Evolutionary conservation across 2,888 invertebrate genomes (phyloP).

Genomic region (Muscina levida): DNA sequence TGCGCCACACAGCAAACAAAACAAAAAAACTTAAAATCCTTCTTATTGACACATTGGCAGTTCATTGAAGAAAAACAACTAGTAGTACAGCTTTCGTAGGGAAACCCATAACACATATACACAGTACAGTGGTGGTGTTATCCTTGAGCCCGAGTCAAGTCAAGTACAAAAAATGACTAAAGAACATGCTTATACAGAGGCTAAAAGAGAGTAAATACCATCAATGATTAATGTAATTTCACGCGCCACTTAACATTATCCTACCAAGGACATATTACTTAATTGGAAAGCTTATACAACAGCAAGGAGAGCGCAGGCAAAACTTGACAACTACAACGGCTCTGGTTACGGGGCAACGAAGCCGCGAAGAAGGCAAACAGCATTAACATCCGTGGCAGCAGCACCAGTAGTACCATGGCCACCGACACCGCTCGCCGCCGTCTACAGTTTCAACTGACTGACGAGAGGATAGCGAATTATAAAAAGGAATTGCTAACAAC

Average conservation of each 20-base stretch:
- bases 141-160: constrained; percentile 14
- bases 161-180: constrained; percentile 25
- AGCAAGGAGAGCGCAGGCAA: constrained; percentile 33
- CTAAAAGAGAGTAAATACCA: constrained; percentile 72
- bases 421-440: constrained; percentile 32
- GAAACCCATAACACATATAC: constrained; percentile 2
- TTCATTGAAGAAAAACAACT: constrained; percentile 45
- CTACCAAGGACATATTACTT: constrained; percentile 78
- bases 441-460: constrained; percentile 36
- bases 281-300: constrained; percentile 71
- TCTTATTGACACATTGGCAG: constrained; percentile 50
- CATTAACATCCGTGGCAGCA: background rate
- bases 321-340: constrained; percentile 30
- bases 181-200: constrained; percentile 34
- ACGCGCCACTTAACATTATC: constrained; percentile 78
- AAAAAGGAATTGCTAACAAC: constrained; percentile 54
- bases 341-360: too few relatives aligned
- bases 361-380: background rate
- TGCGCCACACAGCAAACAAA: constrained; percentile 2
- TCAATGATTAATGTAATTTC: constrained; percentile 79
- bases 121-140: too few relatives aligned
- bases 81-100: background rate
- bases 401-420: constrained; percentile 11
- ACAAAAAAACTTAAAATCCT: constrained; percentile 43
- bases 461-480: constrained; percentile 45